These are phyloP conservation scores for Holotrichia oblita DNA, from an alignment of 1,140 invertebrate genomes.

Conservation along the genomic window DNA sequence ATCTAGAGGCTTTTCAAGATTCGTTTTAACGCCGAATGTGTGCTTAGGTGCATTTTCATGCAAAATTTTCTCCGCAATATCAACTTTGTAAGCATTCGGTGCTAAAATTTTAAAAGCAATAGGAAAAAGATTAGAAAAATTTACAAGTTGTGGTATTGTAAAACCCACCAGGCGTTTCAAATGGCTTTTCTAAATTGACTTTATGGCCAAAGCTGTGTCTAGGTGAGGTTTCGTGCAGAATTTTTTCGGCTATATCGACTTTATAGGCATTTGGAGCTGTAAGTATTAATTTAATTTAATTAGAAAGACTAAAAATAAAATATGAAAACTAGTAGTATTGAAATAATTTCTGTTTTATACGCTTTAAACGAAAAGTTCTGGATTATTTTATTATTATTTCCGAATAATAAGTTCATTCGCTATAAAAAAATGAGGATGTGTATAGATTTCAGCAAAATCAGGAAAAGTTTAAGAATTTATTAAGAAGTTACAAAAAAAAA, in stretches of 20 bases:
- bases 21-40: slow-evolving; percentile 70
- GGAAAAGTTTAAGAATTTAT: no score
- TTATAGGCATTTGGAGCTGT: slow-evolving; percentile 2
- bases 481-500: slow-evolving; percentile 43
- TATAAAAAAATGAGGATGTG: no score
- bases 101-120: slow-evolving; percentile 49
- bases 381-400: no score
- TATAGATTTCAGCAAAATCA: no score
- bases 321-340: no score
- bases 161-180: slow-evolving; percentile 65
- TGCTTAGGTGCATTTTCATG: slow-evolving; percentile 61
- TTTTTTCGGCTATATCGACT: slow-evolving; percentile 63
- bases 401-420: no score
- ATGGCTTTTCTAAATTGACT: slow-evolving; percentile 68
- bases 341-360: no score
- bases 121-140: neutral
- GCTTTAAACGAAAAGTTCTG: no score
- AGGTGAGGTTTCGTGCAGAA: slow-evolving; percentile 71
- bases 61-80: slow-evolving; percentile 47
- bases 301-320: no score
- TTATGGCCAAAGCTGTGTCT: slow-evolving; percentile 75
- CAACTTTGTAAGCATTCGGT: slow-evolving; percentile 55
- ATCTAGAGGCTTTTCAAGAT: slow-evolving; percentile 67
- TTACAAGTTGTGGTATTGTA: neutral
- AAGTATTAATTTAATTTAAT: slow-evolving; percentile 21